These are phyloP conservation scores for Lomographa bimaculata DNA, from an alignment of 2,888 invertebrate species.

Conservation along the genomic window DNA sequence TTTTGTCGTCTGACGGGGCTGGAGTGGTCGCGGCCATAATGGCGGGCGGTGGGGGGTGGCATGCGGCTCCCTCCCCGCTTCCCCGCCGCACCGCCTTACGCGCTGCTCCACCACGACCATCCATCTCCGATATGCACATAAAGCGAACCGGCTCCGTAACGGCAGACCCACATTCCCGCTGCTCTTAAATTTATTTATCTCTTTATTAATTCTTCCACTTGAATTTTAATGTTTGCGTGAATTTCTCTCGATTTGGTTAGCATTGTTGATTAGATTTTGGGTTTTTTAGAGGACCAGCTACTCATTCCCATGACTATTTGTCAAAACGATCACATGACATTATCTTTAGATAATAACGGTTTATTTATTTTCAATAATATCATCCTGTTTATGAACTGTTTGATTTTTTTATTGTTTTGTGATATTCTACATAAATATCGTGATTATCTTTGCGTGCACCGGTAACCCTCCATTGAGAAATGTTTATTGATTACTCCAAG, in stretches of 20 bases:
- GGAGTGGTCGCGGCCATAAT: constrained; percentile 79
- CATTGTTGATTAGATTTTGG: constrained; percentile 26
- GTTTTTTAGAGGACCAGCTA: no score
- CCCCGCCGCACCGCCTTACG: constrained; percentile 38
- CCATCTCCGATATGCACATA: constrained; percentile 83
- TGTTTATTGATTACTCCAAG: no score
- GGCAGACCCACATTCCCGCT: constrained; percentile 80
- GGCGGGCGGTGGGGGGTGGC: constrained; percentile 52
- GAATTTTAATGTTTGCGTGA: constrained; percentile 71
- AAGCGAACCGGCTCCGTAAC: constrained; percentile 79
- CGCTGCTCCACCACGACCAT: constrained; percentile 66
- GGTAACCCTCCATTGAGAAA: constrained; percentile 2
- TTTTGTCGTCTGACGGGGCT: constrained; percentile 83
- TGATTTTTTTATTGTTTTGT: no score
- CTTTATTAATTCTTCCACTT: constrained; percentile 81
- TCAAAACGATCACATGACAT: no score
- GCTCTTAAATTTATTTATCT: constrained; percentile 82
- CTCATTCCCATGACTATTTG: no score
- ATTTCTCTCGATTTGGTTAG: constrained; percentile 38
- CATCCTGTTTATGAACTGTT: no score
- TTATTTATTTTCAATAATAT: no score
- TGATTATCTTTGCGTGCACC: no score
- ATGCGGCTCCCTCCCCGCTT: constrained; percentile 38
- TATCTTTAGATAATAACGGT: no score
- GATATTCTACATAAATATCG: no score